Evolutionary conservation across 2,888 invertebrate species (phyloP), one percentile per base, ranked within the genome.

Genomic region (Mythimna ferrago): DNA sequence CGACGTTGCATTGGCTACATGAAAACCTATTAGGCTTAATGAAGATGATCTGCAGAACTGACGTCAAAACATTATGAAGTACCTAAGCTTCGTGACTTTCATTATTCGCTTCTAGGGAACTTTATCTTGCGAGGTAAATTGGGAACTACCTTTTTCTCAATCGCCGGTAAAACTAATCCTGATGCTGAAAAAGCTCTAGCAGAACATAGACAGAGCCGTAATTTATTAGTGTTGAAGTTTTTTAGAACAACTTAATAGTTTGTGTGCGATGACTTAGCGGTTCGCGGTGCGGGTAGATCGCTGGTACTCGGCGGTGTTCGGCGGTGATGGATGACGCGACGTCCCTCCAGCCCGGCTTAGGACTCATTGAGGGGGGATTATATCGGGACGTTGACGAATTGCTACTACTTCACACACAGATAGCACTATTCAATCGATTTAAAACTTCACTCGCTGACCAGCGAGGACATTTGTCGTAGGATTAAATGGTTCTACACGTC

Each of bases 281-380:
- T 84, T 85, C 87, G 84, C 81, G 83, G 86, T 76, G 84, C 82
- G 88, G 86, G 85, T 81, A 86, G 88, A 83, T 66, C 71, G 72
- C 87, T 88, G 88, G 84, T 86, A 89, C 32, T 57, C 56, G 57
- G 57, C 19, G 38, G 84, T 86, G 89, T 90, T 90, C 81, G 82
- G 78, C 88, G 73, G 93, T 95, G 95, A 95, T 96, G 92, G 94
- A 95, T 95, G 93, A 93, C 87, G 91, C 91, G 91, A 92, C 94
- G 92, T 93, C 94, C 91, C 90, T 91, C 90, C 87, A 88, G 88
- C 88, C 92, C 88, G 91, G 94, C 94, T 94, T 93, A 94, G 91
- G 91, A 91, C 93, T 94, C 95, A 95, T 94, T 94, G 94, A 94
- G 93, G 92, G 90, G 90, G 95, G 94, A 95, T 95, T 95, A 95